Evolutionary conservation across 2,797 vertebrate genomes (phyloP).

Genomic region (Ibycter americanus): DNA sequence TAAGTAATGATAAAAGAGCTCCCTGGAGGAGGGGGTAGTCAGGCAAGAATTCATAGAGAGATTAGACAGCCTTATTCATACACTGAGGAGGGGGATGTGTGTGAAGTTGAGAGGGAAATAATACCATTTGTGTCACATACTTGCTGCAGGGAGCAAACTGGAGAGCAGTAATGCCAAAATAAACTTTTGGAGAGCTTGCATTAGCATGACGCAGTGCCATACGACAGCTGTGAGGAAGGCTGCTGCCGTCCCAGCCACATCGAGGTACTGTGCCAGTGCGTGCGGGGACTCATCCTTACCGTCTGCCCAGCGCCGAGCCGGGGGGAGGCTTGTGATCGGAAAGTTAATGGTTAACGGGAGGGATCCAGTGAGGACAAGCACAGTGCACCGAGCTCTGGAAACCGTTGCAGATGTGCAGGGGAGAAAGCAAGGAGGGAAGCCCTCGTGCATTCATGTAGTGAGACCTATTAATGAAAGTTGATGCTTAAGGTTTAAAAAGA

Average conservation of each 20-base stretch:
- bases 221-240: accelerated
- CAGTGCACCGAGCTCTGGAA: not conserved
- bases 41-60: not conserved
- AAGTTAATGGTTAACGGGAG: not conserved
- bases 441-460: accelerated
- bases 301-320: not conserved
- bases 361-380: not conserved
- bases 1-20: not conserved
- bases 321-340: accelerated
- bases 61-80: not conserved
- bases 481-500: not conserved
- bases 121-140: not conserved
- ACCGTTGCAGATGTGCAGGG: not conserved
- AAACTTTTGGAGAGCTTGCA: not conserved
- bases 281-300: not conserved
- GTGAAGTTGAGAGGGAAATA: not conserved
- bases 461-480: not conserved
- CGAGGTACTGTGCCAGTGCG: not conserved
- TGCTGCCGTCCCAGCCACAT: not conserved
- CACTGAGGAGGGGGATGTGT: not conserved
- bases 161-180: not conserved
- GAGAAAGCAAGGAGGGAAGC: not conserved
- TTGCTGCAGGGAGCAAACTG: not conserved
- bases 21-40: not conserved
- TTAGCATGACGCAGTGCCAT: not conserved